Percentiles rank a stretch among this genome's conserved stretches.
phyloP scores from a whole-genome alignment of 2,113 vertebrate species.

The Cyphotilapia sp. region DNA sequence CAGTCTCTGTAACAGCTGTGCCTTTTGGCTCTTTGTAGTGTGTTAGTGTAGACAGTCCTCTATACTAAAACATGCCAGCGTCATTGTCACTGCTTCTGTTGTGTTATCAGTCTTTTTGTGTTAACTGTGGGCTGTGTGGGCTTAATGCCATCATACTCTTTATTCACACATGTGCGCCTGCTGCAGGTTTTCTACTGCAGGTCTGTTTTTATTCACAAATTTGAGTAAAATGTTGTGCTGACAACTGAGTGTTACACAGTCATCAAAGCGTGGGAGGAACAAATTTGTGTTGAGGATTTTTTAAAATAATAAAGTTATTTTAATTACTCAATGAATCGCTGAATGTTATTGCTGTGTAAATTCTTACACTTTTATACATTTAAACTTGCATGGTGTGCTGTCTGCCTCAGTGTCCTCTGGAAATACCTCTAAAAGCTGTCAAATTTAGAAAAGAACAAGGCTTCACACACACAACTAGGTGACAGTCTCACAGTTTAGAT shows the following conservation, averaged over 20 bases:
- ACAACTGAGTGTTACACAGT: not conserved
- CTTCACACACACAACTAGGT: not conserved
- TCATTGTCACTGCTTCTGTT: not conserved
- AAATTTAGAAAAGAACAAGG: not conserved
- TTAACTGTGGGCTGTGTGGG: not conserved
- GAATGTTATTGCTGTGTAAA: not conserved
- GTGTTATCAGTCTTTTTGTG: not conserved
- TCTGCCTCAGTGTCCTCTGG: not conserved
- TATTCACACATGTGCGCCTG: not conserved
- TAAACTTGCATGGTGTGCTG: not conserved
- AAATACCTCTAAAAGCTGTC: not conserved
- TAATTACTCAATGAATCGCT: not conserved
- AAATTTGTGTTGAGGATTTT: not conserved
- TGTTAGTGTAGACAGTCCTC: not conserved
- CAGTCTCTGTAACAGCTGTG: not conserved
- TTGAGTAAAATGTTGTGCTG: not conserved
- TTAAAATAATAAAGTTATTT: rapidly evolving
- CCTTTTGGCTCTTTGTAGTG: not conserved
- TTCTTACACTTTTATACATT: not conserved
- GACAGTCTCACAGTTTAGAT: not conserved
- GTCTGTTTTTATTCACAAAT: not conserved
- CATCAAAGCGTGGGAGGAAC: not conserved
- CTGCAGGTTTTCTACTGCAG: not conserved
- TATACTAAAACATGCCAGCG: not conserved
- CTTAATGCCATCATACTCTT: not conserved